Evolutionary conservation across 1,140 invertebrate species (phyloP), one percentile per base, ranked within the genome.

Genomic region (Stegodyphus dumicola): DNA sequence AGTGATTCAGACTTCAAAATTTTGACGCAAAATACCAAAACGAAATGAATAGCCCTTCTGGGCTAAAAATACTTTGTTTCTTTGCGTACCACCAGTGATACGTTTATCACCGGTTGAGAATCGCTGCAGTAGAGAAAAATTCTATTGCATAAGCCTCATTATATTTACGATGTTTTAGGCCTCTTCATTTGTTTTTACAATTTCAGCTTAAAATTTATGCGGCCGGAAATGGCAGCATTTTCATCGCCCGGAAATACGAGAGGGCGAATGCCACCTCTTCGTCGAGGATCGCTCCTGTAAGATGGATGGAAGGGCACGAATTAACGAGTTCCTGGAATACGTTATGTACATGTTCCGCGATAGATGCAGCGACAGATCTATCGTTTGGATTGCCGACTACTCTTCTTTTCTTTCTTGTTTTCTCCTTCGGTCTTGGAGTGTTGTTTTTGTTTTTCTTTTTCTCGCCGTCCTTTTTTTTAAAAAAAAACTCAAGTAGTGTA

Each of bases 291-390:
- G 11, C 52, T 49, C 33, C 48, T 51, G 54, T 18, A 17, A 69
- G 77, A 78, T 66, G 52, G 77, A 78, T 69, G 65, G 65, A 33
- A 54, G 18, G 77, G 49, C 77, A 65, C 77, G 77, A 65, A 69
- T 78, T 78, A 78, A 78, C 77, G 77, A 78, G 77, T 78, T 78
- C 77, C 48, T 18, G 52, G 77, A 78, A 78, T 54, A 66, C 33
- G 77, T 53, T 54, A 66, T 54, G 77, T 53, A 78, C 77, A 66
- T 78, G 66, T 66, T 54, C 77, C 49, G 77, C 67, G 77, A 78
- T 67, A 78, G 77, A 78, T 53, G 77, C n/a, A 51, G 33, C 77
- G 64, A 69, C 66, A 69, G 77, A 78, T 78, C 77, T 78, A 78
- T 78, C 77, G 77, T 69, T 65, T 53, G 77, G 18, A n/a, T 17